phyloP scores from a whole-genome alignment of 2,888 invertebrate genomes.

The Lottia gigantea region DNA sequence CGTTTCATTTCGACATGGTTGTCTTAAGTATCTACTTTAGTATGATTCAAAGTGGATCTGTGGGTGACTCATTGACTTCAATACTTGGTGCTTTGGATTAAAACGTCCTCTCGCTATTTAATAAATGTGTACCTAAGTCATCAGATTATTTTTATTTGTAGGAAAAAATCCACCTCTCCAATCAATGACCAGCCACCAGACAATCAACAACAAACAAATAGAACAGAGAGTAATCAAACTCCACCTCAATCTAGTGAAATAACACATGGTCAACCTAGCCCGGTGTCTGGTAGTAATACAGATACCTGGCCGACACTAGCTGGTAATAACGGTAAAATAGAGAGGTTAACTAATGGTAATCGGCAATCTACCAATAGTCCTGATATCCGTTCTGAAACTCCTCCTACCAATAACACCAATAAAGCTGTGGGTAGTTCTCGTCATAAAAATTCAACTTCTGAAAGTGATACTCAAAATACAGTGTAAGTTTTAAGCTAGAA shows the following conservation, averaged over 20 bases:
- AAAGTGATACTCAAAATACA: constrained; percentile 27
- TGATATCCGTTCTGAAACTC: not conserved
- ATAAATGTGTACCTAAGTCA: not conserved
- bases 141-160: constrained; percentile 27
- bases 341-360: constrained; percentile 39
- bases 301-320: constrained; percentile 58
- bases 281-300: constrained; percentile 41
- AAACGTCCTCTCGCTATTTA: not conserved
- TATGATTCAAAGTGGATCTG: too few relatives aligned
- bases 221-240: constrained; percentile 28
- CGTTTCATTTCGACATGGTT: too few relatives aligned
- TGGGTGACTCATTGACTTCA: too few relatives aligned
- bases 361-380: constrained; percentile 26
- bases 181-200: constrained; percentile 25
- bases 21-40: too few relatives aligned
- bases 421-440: constrained; percentile 29
- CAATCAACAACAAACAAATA: constrained; percentile 11
- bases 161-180: constrained; percentile 51
- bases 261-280: constrained; percentile 21
- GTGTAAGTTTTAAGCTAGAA: constrained; percentile 22
- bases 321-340: constrained; percentile 32
- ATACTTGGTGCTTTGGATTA: too few relatives aligned
- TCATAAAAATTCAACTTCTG: constrained; percentile 21
- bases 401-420: constrained; percentile 24
- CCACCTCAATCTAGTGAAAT: constrained; percentile 20